Evolutionary conservation across 2,888 invertebrate genomes (phyloP), one percentile per base, ranked within the genome.

Genomic region (Epistrophella euchroma): DNA sequence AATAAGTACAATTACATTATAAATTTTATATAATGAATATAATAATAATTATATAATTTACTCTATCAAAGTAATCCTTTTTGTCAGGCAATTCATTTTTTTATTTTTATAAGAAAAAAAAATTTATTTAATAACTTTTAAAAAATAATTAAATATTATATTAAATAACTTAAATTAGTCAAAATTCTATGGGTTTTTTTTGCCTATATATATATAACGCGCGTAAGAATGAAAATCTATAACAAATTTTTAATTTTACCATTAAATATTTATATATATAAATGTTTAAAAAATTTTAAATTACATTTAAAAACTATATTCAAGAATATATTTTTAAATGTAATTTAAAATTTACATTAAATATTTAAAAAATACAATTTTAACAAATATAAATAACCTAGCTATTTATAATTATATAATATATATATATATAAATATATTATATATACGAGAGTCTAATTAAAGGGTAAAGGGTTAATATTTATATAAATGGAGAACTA

Each of bases 41-140:
- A 89, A 88, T 87, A 35, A 50, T 43, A 75, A 84, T 89, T 90
- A 93, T 93, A 93, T 94, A 90, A 93, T 92, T 93, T 94, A 94
- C 91, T 93, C 94, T 94, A 94, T 94, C 94, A 94, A 93, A 93
- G 93, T 94, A 94, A 93, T 91, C 94, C 94, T 94, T 94, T 94
- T 89, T 64, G 10, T 64, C 62, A 64, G 62, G 43, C 62, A 64
- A 64, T 64, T 64, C 62, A 64, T 77, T 70, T 32, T 13, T 19
- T 56, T 22, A 55, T 58, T 22, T 22, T 32, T 43, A 17, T 28
- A 45, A 7, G 6, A 17, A 40, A 28, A 58, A 72, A 32, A 45
- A 58, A 58, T 15, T 60, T 4, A 60, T 15, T 45, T 45, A 37
- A 37, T 19, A 47, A 47, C 10, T 19, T 1, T n/a, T 15, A 56